Evolutionary conservation across 2,888 invertebrate genomes (phyloP).

Genomic region (Dorcus hopei): DNA sequence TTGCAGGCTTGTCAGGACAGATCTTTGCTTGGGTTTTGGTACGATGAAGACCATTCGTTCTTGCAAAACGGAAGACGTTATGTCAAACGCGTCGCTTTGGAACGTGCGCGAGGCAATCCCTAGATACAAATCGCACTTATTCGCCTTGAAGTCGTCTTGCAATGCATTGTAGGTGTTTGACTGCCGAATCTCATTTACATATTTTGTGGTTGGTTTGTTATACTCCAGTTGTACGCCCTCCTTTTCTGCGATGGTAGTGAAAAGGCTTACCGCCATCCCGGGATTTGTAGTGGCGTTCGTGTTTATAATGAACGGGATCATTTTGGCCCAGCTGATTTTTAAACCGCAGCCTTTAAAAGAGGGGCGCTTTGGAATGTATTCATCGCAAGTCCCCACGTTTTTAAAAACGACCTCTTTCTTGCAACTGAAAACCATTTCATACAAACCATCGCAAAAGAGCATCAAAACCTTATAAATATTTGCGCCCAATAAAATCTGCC

Average conservation of each 20-base stretch:
- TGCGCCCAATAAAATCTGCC: slow-evolving; percentile 3
- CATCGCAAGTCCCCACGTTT: background rate
- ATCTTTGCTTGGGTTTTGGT: slow-evolving; percentile 6
- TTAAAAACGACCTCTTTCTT: background rate
- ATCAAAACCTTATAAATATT: slow-evolving; percentile 5
- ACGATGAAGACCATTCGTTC: slow-evolving; percentile 9
- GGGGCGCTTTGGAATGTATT: background rate
- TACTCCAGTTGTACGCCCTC: slow-evolving; percentile 7
- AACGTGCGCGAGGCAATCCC: slow-evolving; percentile 8
- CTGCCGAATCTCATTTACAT: slow-evolving; percentile 3
- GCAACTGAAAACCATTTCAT: background rate
- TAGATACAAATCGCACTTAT: slow-evolving; percentile 10
- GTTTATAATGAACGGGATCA: slow-evolving; percentile 8
- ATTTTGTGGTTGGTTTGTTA: slow-evolving; percentile 6
- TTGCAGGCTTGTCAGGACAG: background rate
- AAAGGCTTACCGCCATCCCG: slow-evolving; percentile 1
- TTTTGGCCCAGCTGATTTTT: background rate
- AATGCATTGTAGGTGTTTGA: slow-evolving; percentile 4
- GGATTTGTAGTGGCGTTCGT: slow-evolving; percentile 4
- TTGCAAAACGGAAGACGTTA: slow-evolving; percentile 5
- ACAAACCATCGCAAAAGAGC: background rate
- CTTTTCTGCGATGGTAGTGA: slow-evolving; percentile 7
- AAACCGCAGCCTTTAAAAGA: slow-evolving; percentile 5
- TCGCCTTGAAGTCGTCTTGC: slow-evolving; percentile 8
- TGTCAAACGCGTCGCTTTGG: slow-evolving; percentile 6